These are phyloP conservation scores for Dufourea novaeangliae DNA, from an alignment of 1,140 invertebrate species.

Conservation along the genomic window DNA sequence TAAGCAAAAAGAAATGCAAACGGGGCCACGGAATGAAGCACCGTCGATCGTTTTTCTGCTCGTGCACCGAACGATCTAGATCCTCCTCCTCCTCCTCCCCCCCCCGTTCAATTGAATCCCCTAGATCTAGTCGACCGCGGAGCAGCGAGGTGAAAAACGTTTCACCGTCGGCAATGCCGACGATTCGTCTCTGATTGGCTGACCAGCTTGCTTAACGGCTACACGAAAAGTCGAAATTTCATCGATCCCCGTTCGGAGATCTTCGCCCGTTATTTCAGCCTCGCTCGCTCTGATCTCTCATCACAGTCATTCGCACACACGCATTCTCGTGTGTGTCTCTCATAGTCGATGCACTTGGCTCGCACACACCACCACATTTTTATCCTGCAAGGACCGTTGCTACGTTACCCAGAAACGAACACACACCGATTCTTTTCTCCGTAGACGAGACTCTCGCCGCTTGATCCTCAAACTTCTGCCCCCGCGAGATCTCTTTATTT, in stretches of 20 bases:
- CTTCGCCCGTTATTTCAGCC: constrained; percentile 45
- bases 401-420: constrained; percentile 66
- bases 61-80: constrained; percentile 55
- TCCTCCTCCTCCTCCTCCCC: constrained; percentile 18
- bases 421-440: neutral
- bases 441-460: neutral
- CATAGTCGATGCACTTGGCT: constrained; percentile 69
- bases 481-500: neutral
- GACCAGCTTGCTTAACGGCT: neutral
- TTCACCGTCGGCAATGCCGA: neutral
- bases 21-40: constrained; percentile 49
- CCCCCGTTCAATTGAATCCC: constrained; percentile 42
- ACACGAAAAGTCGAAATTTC: neutral
- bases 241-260: neutral
- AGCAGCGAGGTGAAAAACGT: constrained; percentile 60
- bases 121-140: constrained; percentile 22
- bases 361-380: constrained; percentile 66
- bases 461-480: neutral
- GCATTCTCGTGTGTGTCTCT: constrained; percentile 26
- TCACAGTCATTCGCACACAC: constrained; percentile 37
- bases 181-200: neutral
- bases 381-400: constrained; percentile 69
- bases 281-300: constrained; percentile 51
- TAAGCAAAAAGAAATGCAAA: neutral
- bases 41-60: constrained; percentile 52